Evolutionary conservation across 2,113 vertebrate species (phyloP), one percentile per base, ranked within the genome.

Genomic region (Corynorhinus townsendii): DNA sequence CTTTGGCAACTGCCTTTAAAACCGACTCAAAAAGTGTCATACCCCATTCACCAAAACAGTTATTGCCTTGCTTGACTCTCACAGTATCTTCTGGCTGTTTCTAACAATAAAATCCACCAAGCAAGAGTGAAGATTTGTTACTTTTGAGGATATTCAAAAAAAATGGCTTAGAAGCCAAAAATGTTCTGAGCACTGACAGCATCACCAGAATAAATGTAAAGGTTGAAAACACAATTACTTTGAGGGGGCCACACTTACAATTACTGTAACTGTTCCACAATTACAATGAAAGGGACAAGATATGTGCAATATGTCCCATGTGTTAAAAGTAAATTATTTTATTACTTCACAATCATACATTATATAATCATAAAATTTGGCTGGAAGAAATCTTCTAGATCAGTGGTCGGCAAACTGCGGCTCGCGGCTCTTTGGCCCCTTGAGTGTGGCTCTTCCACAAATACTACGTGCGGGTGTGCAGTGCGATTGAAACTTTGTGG

Each of bases 1-100:
- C 49, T 91, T 84, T 91, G 49, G 47, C 33, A 90, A 89, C 8
- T 89, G 77, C 38, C n/a, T 95, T 81, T 90, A 80, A 93, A 81
- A 11, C 56, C 33, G 59, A 71, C 30, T 72, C 75, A 92, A 94
- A 96, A 93, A 92, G 22, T 71, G 79, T 77, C 62, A 88, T 7
- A 82, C 7, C 20, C 92, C 2, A 77, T 76, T 89, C 56, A 91
- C 73, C 40, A 91, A 93, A 95, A 85, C 71, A 71, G 22, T 35
- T 66, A 85, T 4, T 72, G 40, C 71, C 71, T 86, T 93, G 56
- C 26, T 68, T 93, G 33, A 92, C 43, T 93, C 69, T 90, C 33
- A 86, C 14, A 26, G 16, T 35, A 90, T 81, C 91, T 95, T 83
- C 54, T 91, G 45, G 84, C 28, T 52, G 19, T 68, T 89, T 93